phyloP scores from a whole-genome alignment of 2,888 invertebrate genomes.

The Falcaria lacertinaria region DNA sequence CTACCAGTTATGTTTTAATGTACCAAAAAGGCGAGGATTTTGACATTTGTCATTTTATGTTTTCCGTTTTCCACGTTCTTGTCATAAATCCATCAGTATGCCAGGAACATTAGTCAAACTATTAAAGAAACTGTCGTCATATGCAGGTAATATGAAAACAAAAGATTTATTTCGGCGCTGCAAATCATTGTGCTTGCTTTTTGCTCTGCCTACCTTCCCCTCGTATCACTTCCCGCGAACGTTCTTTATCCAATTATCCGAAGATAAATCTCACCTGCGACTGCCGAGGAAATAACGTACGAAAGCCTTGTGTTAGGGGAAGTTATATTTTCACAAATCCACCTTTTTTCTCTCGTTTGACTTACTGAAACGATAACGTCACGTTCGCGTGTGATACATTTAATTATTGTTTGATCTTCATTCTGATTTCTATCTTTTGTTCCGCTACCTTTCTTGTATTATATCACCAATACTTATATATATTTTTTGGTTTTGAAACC shows the following conservation, averaged over 20 bases:
- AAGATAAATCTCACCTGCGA: constrained; percentile 80
- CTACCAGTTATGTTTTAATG: too few species aligned
- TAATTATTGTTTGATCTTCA: constrained; percentile 2
- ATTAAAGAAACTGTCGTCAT: background rate
- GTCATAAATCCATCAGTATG: background rate
- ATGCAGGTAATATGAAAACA: constrained; percentile 13
- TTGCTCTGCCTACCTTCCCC: constrained; percentile 42
- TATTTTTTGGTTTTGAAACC: too few species aligned
- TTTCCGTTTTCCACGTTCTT: too few species aligned
- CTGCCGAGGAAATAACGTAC: constrained; percentile 67
- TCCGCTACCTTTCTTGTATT: background rate
- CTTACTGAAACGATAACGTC: constrained; percentile 38
- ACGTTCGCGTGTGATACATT: constrained; percentile 32
- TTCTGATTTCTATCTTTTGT: background rate
- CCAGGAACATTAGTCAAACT: background rate
- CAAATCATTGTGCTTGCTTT: constrained; percentile 45
- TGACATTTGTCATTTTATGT: too few species aligned
- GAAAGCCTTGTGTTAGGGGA: constrained; percentile 56
- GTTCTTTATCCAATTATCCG: constrained; percentile 80
- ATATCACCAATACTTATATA: background rate
- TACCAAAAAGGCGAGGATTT: too few species aligned
- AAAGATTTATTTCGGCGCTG: constrained; percentile 36
- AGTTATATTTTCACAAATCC: constrained; percentile 65
- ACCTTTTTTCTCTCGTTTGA: constrained; percentile 50
- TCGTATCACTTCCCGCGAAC: constrained; percentile 73